Conservation (phyloP, 2,888 invertebrate genomes). For the Drosophila mercatorum region DNA sequence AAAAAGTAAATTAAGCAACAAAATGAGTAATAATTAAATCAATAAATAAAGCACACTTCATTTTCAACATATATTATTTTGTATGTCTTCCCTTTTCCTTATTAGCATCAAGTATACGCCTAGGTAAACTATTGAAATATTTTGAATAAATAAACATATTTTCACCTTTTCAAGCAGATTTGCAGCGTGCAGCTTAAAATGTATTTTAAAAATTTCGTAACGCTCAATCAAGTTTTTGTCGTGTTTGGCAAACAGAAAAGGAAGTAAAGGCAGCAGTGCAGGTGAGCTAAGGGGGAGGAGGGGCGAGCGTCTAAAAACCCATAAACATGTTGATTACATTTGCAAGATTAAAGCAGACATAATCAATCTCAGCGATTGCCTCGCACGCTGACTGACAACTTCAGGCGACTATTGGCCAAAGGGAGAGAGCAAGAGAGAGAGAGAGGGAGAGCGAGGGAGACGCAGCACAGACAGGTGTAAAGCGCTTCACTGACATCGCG, state of each 20-base stretch:
- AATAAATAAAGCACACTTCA: too few relatives aligned
- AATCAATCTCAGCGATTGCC: slow-evolving; percentile 73
- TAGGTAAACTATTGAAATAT: too few relatives aligned
- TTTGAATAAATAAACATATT: too few relatives aligned
- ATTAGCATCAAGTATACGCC: too few relatives aligned
- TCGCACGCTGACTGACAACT: slow-evolving; percentile 43
- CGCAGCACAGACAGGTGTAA: slow-evolving; percentile 39
- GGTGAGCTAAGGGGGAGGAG: neutral
- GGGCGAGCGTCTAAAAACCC: slow-evolving; percentile 29
- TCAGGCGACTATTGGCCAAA: slow-evolving; percentile 27
- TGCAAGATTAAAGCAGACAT: slow-evolving; percentile 68
- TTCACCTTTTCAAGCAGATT: neutral
- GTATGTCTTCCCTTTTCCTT: too few relatives aligned
- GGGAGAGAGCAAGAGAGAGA: neutral
- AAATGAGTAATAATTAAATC: too few relatives aligned
- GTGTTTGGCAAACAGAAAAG: slow-evolving; percentile 38
- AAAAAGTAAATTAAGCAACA: too few relatives aligned
- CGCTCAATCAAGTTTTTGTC: slow-evolving; percentile 9
- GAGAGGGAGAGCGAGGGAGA: neutral
- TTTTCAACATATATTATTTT: too few relatives aligned
- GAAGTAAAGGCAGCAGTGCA: neutral
- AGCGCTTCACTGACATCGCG: slow-evolving; percentile 58
- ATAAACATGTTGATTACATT: slow-evolving; percentile 67
- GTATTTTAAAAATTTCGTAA: neutral
- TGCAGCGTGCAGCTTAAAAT: neutral